Evolutionary conservation across 2,888 invertebrate genomes (phyloP).

Genomic region (Schizaphis graminum): DNA sequence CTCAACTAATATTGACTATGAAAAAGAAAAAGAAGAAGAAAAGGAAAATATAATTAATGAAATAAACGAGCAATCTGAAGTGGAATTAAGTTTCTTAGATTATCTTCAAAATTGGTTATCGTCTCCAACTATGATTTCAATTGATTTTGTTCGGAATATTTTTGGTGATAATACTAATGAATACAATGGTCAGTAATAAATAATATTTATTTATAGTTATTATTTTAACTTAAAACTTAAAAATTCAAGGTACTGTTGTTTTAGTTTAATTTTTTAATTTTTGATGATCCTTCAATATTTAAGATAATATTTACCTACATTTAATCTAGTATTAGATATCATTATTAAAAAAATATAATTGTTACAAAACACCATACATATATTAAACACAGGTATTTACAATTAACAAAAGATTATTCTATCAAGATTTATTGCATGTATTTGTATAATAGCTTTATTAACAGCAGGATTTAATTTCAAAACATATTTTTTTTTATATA

Average conservation of each 20-base stretch:
- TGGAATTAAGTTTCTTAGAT: conserved; percentile 16
- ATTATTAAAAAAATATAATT: neutral
- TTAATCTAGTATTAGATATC: neutral
- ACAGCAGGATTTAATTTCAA: neutral
- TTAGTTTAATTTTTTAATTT: neutral
- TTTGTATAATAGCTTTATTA: neutral
- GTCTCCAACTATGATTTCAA: conserved; percentile 42
- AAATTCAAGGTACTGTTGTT: neutral
- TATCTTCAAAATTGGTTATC: conserved; percentile 42
- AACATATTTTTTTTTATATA: neutral
- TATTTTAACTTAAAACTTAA: neutral
- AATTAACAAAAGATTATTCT: neutral
- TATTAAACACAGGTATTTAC: too few relatives aligned
- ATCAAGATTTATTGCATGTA: neutral
- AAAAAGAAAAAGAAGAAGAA: neutral
- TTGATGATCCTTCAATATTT: neutral
- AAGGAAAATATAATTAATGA: conserved; percentile 10
- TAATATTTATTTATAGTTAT: neutral
- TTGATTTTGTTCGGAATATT: conserved; percentile 24
- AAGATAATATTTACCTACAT: neutral
- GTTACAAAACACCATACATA: neutral
- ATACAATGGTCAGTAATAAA: conserved; percentile 35
- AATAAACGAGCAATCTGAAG: conserved; percentile 2
- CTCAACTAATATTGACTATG: neutral
- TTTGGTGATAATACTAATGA: conserved; percentile 17